phyloP scores from a whole-genome alignment of 2,888 invertebrate genomes.

The Acanthacorydalis orientalis region DNA sequence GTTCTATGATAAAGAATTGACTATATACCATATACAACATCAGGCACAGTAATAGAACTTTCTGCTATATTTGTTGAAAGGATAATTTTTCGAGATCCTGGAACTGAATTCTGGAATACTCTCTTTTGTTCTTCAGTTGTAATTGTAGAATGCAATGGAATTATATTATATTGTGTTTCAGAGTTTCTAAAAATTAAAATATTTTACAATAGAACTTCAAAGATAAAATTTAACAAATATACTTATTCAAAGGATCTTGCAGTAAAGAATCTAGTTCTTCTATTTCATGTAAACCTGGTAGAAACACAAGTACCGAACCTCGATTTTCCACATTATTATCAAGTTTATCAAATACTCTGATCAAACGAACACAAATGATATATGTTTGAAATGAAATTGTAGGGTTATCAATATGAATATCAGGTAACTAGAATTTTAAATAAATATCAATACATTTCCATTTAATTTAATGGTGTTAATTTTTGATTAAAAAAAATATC shows the following conservation, averaged over 20 bases:
- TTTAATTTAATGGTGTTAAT: background rate
- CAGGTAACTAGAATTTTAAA: conserved; percentile 29
- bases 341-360: conserved; percentile 46
- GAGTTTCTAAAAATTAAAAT: background rate
- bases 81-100: conserved; percentile 62
- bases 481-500: conserved; percentile 15
- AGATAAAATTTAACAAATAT: background rate
- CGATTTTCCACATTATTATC: conserved; percentile 26
- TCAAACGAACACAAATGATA: conserved; percentile 27
- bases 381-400: conserved; percentile 22
- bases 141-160: conserved; percentile 45
- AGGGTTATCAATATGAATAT: conserved; percentile 40
- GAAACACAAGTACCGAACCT: conserved; percentile 67
- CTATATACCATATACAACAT: conserved; percentile 57
- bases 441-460: background rate
- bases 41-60: conserved; percentile 80
- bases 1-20: too few relatives aligned
- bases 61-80: conserved; percentile 85
- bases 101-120: conserved; percentile 42
- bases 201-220: background rate
- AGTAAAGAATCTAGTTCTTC: conserved; percentile 42
- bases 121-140: conserved; percentile 45
- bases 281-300: conserved; percentile 79
- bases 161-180: conserved; percentile 22
- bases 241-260: conserved; percentile 9